phyloP scores from a whole-genome alignment of 2,113 vertebrate species.

The Cyprinodon tularosa region DNA sequence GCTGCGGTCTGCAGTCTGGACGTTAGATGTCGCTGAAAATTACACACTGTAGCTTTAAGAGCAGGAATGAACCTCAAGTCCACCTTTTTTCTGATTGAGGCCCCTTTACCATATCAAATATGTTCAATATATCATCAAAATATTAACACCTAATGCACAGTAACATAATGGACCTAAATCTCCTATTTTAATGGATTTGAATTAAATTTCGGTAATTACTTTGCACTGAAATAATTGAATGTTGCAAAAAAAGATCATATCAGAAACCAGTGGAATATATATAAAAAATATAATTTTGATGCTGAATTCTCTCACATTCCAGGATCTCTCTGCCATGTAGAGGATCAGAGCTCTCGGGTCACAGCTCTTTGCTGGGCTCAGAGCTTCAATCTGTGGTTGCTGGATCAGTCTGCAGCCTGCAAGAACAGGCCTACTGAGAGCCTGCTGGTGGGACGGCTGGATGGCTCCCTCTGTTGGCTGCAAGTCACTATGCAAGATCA shows the following conservation, averaged over 20 bases:
- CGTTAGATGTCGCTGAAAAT: no score
- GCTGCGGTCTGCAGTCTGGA: no score
- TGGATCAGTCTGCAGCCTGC: constrained; percentile 44
- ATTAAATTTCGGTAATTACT: neutral
- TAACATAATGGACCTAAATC: neutral
- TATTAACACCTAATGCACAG: neutral
- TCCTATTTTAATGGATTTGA: neutral
- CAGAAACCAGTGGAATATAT: neutral
- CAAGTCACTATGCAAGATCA: constrained; percentile 74
- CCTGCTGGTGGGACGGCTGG: constrained; percentile 79
- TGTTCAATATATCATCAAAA: neutral
- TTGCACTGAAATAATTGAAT: neutral
- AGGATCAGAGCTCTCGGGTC: constrained; percentile 77
- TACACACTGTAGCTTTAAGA: no score
- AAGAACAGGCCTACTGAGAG: constrained; percentile 66
- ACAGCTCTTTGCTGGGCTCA: constrained; percentile 81
- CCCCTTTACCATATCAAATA: no score
- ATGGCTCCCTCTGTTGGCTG: constrained; percentile 83
- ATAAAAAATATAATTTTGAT: neutral
- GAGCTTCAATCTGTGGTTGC: constrained; percentile 63
- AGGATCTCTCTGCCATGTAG: constrained; percentile 78
- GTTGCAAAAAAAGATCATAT: neutral
- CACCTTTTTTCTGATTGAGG: no score
- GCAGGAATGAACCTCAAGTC: no score
- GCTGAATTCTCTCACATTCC: constrained; percentile 4